phyloP scores from a whole-genome alignment of 2,888 invertebrate genomes.

The Allophyes oxyacanthae region DNA sequence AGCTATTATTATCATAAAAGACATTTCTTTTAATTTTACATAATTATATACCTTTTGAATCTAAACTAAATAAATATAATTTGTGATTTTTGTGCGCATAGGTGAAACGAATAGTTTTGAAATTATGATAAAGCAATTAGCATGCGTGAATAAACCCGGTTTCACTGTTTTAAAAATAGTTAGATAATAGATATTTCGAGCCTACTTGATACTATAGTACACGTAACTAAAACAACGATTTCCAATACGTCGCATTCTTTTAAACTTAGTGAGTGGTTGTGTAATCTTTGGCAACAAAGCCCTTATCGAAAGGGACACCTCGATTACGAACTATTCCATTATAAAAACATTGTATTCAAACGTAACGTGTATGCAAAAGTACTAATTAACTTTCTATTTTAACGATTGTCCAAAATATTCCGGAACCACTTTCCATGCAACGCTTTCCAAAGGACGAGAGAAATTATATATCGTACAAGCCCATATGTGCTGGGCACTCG shows the following conservation, averaged over 20 bases:
- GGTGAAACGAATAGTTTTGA: too few species aligned
- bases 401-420: conserved; percentile 84
- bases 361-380: conserved; percentile 57
- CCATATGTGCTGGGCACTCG: conserved; percentile 71
- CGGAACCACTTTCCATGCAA: conserved; percentile 82
- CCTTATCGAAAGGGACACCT: conserved; percentile 32
- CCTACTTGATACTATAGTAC: background rate
- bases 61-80: too few species aligned
- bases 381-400: conserved; percentile 83
- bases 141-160: too few species aligned
- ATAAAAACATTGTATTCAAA: conserved; percentile 48
- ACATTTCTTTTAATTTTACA: too few species aligned
- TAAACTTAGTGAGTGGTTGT: conserved; percentile 13
- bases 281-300: conserved; percentile 27
- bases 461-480: conserved; percentile 84
- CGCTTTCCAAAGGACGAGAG: conserved; percentile 86
- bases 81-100: too few species aligned
- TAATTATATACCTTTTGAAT: too few species aligned
- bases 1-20: background rate
- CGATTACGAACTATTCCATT: conserved; percentile 30
- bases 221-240: conserved; percentile 1
- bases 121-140: too few species aligned
- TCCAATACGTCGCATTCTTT: conserved; percentile 12
- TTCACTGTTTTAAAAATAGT: too few species aligned
- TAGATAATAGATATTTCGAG: background rate